A percentile compares a stretch with the other conserved stretches of the same genome.
phyloP scores from a whole-genome alignment of 2,113 vertebrate species.

The Melanocharis versteri region DNA sequence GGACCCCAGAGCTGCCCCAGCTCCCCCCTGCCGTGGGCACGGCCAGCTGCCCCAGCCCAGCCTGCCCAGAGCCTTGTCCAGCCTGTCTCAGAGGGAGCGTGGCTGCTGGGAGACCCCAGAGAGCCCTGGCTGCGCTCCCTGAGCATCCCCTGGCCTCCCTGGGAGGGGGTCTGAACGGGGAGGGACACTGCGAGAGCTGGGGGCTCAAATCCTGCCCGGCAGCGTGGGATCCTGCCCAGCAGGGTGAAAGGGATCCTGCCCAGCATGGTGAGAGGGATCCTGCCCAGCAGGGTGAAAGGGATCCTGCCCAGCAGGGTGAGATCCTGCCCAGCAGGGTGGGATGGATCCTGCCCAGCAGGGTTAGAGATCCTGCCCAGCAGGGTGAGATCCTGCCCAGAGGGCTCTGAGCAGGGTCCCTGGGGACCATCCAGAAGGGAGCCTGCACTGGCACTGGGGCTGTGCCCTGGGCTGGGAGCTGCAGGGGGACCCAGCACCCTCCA shows the following conservation, averaged over 20 bases:
- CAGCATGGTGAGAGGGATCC: too few species aligned
- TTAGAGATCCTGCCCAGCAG: accelerated
- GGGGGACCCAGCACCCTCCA: too few species aligned
- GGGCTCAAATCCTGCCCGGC: too few species aligned
- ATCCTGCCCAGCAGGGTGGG: too few species aligned
- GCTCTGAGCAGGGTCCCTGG: too few species aligned
- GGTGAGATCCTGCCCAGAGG: background rate
- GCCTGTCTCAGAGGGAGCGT: accelerated
- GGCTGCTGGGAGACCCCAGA: accelerated
- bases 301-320: accelerated
- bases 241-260: background rate
- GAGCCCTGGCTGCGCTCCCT: background rate
- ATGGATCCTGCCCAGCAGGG: background rate
- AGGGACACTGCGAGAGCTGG: background rate
- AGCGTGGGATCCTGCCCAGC: accelerated
- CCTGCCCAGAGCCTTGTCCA: background rate
- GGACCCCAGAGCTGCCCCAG: too few species aligned
- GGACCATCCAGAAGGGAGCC: accelerated
- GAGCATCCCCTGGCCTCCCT: accelerated
- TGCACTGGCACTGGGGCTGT: accelerated
- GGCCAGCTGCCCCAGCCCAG: background rate
- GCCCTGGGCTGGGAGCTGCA: background rate
- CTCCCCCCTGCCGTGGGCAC: accelerated
- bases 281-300: background rate
- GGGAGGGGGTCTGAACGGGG: accelerated